Evolutionary conservation across 2,797 vertebrate genomes (phyloP).

Genomic region (Dryobates pubescens): DNA sequence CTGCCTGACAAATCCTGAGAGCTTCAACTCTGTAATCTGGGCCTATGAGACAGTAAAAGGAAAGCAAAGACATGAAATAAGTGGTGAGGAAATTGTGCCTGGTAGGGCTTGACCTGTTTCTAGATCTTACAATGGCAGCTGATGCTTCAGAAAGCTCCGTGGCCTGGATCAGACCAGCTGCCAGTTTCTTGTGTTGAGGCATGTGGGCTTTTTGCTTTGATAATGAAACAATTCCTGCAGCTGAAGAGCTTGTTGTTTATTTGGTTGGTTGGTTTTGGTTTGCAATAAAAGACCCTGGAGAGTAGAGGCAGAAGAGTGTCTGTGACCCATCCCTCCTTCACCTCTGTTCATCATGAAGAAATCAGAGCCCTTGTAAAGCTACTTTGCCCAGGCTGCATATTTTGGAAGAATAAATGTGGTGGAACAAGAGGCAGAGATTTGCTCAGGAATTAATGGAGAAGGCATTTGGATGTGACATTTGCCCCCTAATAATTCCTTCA

Average conservation of each 20-base stretch:
- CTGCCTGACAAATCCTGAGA: not conserved
- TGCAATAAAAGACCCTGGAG: not conserved
- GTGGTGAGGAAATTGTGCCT: not conserved
- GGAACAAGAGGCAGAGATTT: not conserved
- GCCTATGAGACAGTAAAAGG: not conserved
- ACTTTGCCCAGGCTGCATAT: not conserved
- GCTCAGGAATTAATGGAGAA: not conserved
- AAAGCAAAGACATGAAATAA: not conserved
- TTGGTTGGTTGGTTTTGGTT: not conserved
- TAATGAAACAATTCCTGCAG: not conserved
- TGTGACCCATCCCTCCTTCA: not conserved
- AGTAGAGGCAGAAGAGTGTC: not conserved
- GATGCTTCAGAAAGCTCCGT: not conserved
- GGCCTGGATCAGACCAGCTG: not conserved
- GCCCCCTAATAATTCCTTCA: not conserved
- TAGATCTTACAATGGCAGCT: not conserved
- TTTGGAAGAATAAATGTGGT: not conserved
- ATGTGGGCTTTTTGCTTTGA: not conserved
- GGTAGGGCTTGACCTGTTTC: not conserved
- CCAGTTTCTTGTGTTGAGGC: not conserved
- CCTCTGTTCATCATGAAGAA: not conserved
- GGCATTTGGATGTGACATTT: fast-evolving
- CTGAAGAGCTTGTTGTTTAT: not conserved
- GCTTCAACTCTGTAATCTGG: not conserved
- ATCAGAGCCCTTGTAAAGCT: not conserved